Evolutionary conservation across 1,140 invertebrate species (phyloP), one percentile per base, ranked within the genome.

Genomic region (Sesamia nonagrioides): DNA sequence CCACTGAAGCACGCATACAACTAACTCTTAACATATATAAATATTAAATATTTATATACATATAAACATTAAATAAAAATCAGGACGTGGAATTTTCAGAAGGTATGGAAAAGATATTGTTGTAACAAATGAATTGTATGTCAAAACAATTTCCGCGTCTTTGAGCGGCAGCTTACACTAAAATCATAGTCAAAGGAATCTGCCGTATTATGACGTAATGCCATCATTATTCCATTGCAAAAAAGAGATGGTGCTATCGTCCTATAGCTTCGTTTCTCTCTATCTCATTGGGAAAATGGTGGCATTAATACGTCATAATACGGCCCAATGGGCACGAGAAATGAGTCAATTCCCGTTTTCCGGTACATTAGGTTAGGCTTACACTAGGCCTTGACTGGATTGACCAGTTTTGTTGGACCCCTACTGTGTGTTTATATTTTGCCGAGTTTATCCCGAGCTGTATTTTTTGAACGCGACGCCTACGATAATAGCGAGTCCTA

Each of bases 401-500:
- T 40, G 37, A 77, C 63, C 45, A 68, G 75, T 69, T 56, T 77
- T 56, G 3, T 72, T 72, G 68, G 68, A 78, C 77, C 54, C 56
- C 37, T 61, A 60, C 42, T 35, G 42, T 33, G 50, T 72, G 37
- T 72, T 60, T 71, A 5, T 8, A 18, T 37, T 73, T 13, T 48
- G 17, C 60, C 37, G n/a, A 40, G 11, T 15, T 80, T 83, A 84
- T 45, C 69, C 54, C 2, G 86, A n/a, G 5, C 17, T 40, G 61
- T 87, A 87, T 68, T 89, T 90, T 79, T 90, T 90, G 18, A 89
- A 63, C 11, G 80, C 87, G 35, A 95, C 42, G 17, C 93, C 95
- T 40, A 95, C 78, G 6, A 94, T 45, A 27, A 94, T 78, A 6
- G 89, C 90, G 0, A 84, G 86, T 0, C 86, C 89, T 21, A 91